phyloP scores from a whole-genome alignment of 92 coral and sea anemone genomes.

The Montipora capitata region DNA sequence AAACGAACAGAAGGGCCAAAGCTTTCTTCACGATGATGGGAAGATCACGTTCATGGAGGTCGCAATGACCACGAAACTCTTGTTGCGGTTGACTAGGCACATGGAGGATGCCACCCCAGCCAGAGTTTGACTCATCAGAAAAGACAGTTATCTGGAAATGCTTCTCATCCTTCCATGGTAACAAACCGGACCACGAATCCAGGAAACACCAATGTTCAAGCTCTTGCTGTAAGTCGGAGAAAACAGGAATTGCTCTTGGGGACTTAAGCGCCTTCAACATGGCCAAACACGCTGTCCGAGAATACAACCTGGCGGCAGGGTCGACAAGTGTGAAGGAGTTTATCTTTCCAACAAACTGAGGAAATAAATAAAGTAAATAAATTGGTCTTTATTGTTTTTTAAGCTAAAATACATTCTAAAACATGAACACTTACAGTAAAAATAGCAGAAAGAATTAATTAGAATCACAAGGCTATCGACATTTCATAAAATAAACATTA shows the following conservation, averaged over 20 bases:
- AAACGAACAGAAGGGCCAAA: slow-evolving; percentile 14
- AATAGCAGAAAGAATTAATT: too few relatives aligned
- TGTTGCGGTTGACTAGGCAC: slow-evolving; percentile 8
- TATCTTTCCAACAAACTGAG: slow-evolving; percentile 32
- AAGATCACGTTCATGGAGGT: not conserved
- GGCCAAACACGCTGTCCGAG: slow-evolving; percentile 16
- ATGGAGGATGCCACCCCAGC: slow-evolving; percentile 45
- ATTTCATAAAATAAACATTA: too few relatives aligned
- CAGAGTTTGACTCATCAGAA: slow-evolving; percentile 50
- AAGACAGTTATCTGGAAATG: slow-evolving; percentile 16
- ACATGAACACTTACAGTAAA: too few relatives aligned
- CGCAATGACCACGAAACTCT: slow-evolving; percentile 25
- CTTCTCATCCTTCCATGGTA: slow-evolving; percentile 52
- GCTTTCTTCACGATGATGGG: slow-evolving; percentile 42
- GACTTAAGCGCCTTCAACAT: slow-evolving; percentile 33
- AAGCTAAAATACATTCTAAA: too few relatives aligned
- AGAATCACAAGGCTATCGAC: too few relatives aligned
- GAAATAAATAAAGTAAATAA: too few relatives aligned
- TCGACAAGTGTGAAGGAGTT: slow-evolving; percentile 32
- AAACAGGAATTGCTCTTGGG: not conserved
- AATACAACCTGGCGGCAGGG: slow-evolving; percentile 39
- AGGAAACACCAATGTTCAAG: slow-evolving; percentile 42
- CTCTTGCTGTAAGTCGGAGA: not conserved
- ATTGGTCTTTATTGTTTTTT: too few relatives aligned
- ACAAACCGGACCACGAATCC: slow-evolving; percentile 30